Evolutionary conservation across 2,888 invertebrate genomes (phyloP).

Genomic region (Dascillus cervinus): DNA sequence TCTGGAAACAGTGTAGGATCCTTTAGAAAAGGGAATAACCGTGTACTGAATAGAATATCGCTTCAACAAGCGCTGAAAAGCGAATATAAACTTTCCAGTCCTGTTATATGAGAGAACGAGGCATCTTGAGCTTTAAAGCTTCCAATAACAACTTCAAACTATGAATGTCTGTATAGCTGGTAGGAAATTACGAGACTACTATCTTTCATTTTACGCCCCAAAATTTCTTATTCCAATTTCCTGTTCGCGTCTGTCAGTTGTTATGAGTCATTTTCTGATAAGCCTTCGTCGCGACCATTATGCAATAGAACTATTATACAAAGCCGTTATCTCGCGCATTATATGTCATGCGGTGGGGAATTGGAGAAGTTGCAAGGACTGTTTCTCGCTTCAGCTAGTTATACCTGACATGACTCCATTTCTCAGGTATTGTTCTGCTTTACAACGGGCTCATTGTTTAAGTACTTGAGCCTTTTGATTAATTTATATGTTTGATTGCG

Average conservation of each 20-base stretch:
- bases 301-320: constrained; percentile 47
- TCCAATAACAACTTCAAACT: constrained; percentile 30
- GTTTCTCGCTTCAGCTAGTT: constrained; percentile 31
- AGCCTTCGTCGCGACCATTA: constrained; percentile 47
- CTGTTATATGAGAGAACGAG: constrained; percentile 14
- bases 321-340: constrained; percentile 42
- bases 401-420: constrained; percentile 16
- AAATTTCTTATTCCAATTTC: constrained; percentile 74
- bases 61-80: constrained; percentile 24
- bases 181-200: constrained; percentile 68
- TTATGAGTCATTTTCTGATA: constrained; percentile 69
- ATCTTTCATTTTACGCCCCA: constrained; percentile 71
- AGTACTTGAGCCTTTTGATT: too few relatives aligned
- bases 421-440: too few relatives aligned
- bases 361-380: constrained; percentile 31
- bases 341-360: constrained; percentile 44
- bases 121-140: too few relatives aligned
- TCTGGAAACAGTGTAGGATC: constrained; percentile 23
- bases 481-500: too few relatives aligned
- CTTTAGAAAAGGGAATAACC: constrained; percentile 23
- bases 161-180: constrained; percentile 35
- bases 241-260: constrained; percentile 50
- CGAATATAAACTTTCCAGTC: constrained; percentile 27
- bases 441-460: too few relatives aligned
- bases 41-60: constrained; percentile 35